Percentiles rank a stretch among this genome's conserved stretches.
Conservation (phyloP, 2,888 invertebrate species). For the Deilephila porcellus region DNA sequence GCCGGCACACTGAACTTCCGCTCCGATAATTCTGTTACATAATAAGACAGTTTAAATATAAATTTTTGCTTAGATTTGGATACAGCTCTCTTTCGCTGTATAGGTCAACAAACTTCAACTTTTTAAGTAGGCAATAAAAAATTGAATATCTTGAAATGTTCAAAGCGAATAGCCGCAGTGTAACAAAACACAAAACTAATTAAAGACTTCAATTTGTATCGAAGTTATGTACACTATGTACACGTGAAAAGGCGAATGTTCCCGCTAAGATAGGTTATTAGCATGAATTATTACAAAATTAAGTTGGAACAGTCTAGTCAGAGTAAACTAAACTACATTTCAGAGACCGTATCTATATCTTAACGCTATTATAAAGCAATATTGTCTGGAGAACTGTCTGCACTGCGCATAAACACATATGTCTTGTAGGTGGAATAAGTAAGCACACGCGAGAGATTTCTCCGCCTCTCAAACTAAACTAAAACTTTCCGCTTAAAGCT, state of each 20-base stretch:
- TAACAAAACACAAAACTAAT: too few species aligned
- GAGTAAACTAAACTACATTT: conserved; percentile 5
- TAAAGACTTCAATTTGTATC: neutral
- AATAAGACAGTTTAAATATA: too few species aligned
- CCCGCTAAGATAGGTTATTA: neutral
- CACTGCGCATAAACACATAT: conserved; percentile 45
- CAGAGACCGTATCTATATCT: neutral
- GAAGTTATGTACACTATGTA: neutral
- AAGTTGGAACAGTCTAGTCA: neutral
- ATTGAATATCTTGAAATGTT: too few species aligned
- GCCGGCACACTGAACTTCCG: too few species aligned
- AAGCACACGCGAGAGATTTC: conserved; percentile 51
- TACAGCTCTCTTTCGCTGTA: too few species aligned
- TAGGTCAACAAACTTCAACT: too few species aligned
- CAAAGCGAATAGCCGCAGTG: too few species aligned
- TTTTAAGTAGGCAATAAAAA: too few species aligned
- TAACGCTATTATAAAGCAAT: conserved; percentile 33
- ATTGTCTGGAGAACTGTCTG: conserved; percentile 45
- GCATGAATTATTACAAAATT: conserved; percentile 9
- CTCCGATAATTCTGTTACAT: too few species aligned
- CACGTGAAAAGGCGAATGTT: neutral
- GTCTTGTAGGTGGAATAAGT: conserved; percentile 51
- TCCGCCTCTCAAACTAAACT: conserved; percentile 49
- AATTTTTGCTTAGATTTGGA: too few species aligned
- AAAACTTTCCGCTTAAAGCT: conserved; percentile 53